Conservation (phyloP, 2,113 vertebrate genomes). For the Pygoscelis adeliae region DNA sequence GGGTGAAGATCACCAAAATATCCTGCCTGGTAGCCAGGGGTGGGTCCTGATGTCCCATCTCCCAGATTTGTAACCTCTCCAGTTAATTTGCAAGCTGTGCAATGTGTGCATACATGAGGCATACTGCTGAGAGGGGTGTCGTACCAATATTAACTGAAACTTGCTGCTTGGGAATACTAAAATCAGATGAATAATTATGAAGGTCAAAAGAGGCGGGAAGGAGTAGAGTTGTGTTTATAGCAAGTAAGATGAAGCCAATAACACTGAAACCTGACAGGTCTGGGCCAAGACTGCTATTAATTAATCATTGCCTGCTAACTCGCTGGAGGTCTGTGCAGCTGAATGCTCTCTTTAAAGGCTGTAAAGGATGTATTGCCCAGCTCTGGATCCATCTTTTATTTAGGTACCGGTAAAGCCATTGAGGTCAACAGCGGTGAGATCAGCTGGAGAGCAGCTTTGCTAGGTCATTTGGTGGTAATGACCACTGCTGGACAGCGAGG, state of each 20-base stretch:
- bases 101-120: accelerated
- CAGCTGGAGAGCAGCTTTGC: background rate
- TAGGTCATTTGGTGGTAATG: accelerated
- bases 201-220: background rate
- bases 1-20: background rate
- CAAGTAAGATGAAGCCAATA: background rate
- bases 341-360: background rate
- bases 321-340: background rate
- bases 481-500: background rate
- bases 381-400: background rate
- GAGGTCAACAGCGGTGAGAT: background rate
- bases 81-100: background rate
- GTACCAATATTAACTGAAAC: accelerated
- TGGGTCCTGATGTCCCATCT: background rate
- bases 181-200: background rate
- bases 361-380: background rate
- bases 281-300: background rate
- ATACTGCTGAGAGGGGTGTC: background rate
- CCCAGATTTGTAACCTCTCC: background rate
- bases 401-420: background rate
- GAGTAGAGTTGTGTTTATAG: background rate
- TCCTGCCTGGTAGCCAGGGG: background rate
- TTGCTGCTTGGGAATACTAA: background rate
- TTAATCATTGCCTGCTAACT: background rate
- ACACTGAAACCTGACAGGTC: background rate